Percentiles rank a stretch among this genome's conserved stretches.
phyloP scores from a whole-genome alignment of 2,113 vertebrate species.

The Cottus gobio region DNA sequence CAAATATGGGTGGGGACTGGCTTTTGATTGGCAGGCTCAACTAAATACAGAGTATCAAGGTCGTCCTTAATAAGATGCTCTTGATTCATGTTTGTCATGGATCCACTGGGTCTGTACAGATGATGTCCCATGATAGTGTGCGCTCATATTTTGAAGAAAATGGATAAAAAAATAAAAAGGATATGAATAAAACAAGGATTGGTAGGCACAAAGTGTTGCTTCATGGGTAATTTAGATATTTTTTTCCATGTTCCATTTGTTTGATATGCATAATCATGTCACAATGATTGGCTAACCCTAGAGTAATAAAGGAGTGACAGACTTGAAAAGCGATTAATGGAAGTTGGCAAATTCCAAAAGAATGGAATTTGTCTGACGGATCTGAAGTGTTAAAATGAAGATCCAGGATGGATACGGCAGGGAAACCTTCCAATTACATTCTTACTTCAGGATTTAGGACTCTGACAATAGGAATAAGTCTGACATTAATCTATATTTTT shows the following conservation, averaged over 20 bases:
- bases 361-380: conserved; percentile 12
- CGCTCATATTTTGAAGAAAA: conserved; percentile 59
- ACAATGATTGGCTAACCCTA: conserved; percentile 51
- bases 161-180: conserved; percentile 28
- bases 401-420: neutral
- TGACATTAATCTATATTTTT: neutral
- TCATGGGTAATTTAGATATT: conserved; percentile 52
- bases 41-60: conserved; percentile 60
- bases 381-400: neutral
- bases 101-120: conserved; percentile 60
- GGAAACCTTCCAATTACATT: neutral
- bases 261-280: conserved; percentile 67
- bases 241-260: conserved; percentile 55
- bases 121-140: conserved; percentile 53
- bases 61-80: conserved; percentile 69
- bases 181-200: conserved; percentile 70
- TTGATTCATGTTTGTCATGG: conserved; percentile 72
- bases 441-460: neutral
- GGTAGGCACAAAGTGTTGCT: conserved; percentile 40
- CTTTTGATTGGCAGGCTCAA: conserved; percentile 68
- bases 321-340: neutral
- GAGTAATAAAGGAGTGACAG: conserved; percentile 45
- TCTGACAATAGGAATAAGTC: neutral
- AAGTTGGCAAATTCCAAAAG: too few relatives aligned
- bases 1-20: conserved; percentile 29